Evolutionary conservation across 2,113 vertebrate species (phyloP).

Genomic region (Perca schrenkii): DNA sequence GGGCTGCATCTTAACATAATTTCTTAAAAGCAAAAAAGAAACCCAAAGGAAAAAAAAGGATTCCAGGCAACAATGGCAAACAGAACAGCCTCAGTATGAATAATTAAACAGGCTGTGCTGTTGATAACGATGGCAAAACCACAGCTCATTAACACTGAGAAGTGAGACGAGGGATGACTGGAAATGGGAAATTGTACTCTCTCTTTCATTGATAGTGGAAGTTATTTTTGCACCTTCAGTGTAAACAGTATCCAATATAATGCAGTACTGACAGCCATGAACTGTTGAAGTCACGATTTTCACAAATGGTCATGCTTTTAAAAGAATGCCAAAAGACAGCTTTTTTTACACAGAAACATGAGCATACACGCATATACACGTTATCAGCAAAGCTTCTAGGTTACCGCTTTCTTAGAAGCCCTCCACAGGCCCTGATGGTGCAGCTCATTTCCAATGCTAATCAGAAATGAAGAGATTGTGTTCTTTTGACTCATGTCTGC

Average conservation of each 20-base stretch:
- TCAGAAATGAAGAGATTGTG: conserved; percentile 54
- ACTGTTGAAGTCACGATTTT: background rate
- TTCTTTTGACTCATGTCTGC: conserved; percentile 30
- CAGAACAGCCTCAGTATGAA: conserved; percentile 60
- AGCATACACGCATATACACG: background rate
- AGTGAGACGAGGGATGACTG: conserved; percentile 55
- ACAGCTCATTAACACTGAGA: conserved; percentile 68
- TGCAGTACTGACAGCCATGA: conserved; percentile 11
- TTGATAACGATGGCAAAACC: conserved; percentile 60
- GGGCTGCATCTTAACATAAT: conserved; percentile 37
- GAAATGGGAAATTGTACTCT: conserved; percentile 39
- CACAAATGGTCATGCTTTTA: background rate
- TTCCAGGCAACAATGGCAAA: conserved; percentile 51
- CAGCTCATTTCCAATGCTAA: conserved; percentile 53
- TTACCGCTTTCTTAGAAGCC: conserved; percentile 18
- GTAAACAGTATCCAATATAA: conserved; percentile 43
- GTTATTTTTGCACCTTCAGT: conserved; percentile 36
- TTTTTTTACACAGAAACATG: conserved; percentile 18
- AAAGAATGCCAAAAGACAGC: conserved; percentile 2
- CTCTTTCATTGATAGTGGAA: conserved; percentile 15
- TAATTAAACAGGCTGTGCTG: conserved; percentile 67
- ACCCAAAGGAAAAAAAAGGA: conserved; percentile 1
- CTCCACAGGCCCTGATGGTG: background rate
- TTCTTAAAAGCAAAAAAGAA: conserved; percentile 3
- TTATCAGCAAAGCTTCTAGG: conserved; percentile 27